A percentile compares a stretch with the other conserved stretches of the same genome.
Conservation (phyloP, 2,113 vertebrate species). For the Paradisaea rubra region DNA sequence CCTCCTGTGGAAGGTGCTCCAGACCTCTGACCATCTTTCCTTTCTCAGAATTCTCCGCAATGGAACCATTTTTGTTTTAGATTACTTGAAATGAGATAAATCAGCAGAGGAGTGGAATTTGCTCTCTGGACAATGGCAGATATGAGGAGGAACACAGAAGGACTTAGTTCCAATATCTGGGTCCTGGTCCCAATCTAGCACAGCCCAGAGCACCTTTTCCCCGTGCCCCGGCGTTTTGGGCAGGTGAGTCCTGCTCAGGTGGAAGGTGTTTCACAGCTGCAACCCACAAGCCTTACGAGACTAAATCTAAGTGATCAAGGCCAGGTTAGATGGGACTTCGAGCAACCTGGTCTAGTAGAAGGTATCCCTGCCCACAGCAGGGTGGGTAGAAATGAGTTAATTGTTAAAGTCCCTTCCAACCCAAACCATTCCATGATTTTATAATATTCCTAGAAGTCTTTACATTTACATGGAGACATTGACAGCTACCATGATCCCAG, state of each 20-base stretch:
- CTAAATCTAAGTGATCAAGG: not conserved
- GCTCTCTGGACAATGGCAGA: not conserved
- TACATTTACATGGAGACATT: accelerated
- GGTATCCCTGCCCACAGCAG: accelerated
- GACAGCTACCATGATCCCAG: not conserved
- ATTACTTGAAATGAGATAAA: not conserved
- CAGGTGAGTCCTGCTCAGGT: not conserved
- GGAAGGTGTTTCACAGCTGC: not conserved
- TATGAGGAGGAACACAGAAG: not conserved
- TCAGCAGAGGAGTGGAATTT: not conserved
- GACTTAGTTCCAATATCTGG: not conserved
- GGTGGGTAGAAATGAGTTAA: not conserved
- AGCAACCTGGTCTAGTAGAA: not conserved
- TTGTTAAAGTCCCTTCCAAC: not conserved
- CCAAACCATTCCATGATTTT: not conserved
- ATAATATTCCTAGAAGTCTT: not conserved
- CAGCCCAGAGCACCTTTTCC: not conserved
- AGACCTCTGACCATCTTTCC: not conserved
- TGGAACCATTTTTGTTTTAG: not conserved
- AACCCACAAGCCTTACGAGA: not conserved
- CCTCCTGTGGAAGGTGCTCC: not conserved
- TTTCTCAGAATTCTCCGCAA: not conserved
- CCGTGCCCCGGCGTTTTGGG: not conserved
- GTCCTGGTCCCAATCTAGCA: not conserved
- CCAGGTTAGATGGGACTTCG: not conserved